phyloP scores from a whole-genome alignment of 1,140 invertebrate genomes.

The Bombus turneri region DNA sequence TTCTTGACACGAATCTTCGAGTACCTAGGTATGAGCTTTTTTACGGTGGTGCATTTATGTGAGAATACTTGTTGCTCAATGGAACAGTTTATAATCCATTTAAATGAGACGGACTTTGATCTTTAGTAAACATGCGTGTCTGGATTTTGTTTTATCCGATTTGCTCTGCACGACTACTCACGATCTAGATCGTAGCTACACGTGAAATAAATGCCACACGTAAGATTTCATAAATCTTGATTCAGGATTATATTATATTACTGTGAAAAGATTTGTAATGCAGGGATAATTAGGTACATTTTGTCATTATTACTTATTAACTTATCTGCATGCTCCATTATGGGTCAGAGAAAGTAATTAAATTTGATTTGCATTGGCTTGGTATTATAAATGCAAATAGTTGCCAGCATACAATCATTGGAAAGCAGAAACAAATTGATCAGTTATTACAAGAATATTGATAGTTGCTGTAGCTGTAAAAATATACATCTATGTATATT shows the following conservation, averaged over 20 bases:
- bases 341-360: neutral
- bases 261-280: neutral
- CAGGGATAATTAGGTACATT: neutral
- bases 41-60: slow-evolving; percentile 6
- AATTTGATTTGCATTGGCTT: neutral
- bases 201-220: neutral
- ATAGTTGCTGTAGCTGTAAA: neutral
- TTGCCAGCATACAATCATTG: neutral
- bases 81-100: neutral
- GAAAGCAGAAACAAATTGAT: neutral
- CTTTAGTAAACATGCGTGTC: neutral
- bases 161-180: no score
- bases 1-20: slow-evolving; percentile 44
- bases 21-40: slow-evolving; percentile 22
- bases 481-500: neutral
- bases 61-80: slow-evolving; percentile 46
- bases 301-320: neutral
- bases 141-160: neutral
- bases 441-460: neutral
- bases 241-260: neutral
- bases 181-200: neutral
- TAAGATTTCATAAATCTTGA: neutral
- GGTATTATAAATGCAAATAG: neutral
- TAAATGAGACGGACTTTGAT: neutral
- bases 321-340: neutral